Conservation (phyloP, 1,140 invertebrate species). For the Trachymyrmex septentrionalis region DNA sequence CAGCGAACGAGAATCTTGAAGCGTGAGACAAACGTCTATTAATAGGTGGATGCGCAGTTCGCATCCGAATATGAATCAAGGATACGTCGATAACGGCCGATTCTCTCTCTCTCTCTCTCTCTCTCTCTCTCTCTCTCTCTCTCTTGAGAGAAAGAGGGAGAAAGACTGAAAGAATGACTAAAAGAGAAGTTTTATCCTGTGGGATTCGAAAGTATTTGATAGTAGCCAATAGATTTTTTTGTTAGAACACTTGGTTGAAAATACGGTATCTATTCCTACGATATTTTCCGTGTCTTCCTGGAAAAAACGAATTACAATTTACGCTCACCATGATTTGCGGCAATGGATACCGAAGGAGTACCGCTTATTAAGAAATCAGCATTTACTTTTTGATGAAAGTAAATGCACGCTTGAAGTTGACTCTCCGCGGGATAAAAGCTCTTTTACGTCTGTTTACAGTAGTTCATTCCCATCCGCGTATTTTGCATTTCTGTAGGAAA, state of each 20-base stretch:
- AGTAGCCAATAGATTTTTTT: constrained; percentile 15
- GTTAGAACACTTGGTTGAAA: neutral
- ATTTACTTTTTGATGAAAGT: constrained; percentile 37
- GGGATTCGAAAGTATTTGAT: neutral
- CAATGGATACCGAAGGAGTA: constrained; percentile 5
- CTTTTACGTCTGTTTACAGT: constrained; percentile 39
- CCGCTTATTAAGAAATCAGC: constrained; percentile 44
- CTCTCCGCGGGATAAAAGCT: constrained; percentile 16
- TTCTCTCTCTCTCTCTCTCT: too few relatives aligned
- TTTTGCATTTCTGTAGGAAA: constrained; percentile 54
- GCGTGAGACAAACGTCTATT: constrained; percentile 63
- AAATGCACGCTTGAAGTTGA: constrained; percentile 24
- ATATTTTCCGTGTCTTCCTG: neutral
- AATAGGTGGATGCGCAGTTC: constrained; percentile 33
- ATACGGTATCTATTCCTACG: neutral
- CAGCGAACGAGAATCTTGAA: constrained; percentile 20
- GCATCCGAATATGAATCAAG: constrained; percentile 49
- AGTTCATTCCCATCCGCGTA: constrained; percentile 17
- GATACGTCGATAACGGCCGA: constrained; percentile 22
- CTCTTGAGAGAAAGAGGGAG: neutral
- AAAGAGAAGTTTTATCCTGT: neutral
- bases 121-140: too few relatives aligned
- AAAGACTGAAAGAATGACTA: neutral
- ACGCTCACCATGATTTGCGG: neutral
- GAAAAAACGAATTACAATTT: constrained; percentile 20